A percentile compares a stretch with the other conserved stretches of the same genome.
These are phyloP conservation scores for Chaetura pelagica DNA, from an alignment of 2,113 vertebrate genomes.

Conservation along the genomic window DNA sequence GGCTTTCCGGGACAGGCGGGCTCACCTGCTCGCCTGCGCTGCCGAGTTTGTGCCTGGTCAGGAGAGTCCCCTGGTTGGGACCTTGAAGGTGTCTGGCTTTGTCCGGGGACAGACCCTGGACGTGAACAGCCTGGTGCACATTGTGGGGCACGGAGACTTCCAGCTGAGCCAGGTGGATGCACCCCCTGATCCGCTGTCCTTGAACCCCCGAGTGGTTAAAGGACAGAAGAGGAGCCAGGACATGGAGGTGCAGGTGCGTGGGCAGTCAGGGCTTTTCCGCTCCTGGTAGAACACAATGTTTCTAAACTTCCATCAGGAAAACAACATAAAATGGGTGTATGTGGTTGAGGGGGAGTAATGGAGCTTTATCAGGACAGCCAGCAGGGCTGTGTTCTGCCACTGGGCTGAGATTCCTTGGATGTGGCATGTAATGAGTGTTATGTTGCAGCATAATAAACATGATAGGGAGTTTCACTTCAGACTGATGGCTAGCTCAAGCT, in stretches of 20 bases:
- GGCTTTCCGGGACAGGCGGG: slow-evolving; percentile 85
- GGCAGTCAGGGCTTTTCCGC: background rate
- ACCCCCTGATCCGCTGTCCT: slow-evolving; percentile 84
- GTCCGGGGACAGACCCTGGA: slow-evolving; percentile 84
- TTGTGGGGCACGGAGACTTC: slow-evolving; percentile 93
- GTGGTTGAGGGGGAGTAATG: too few species aligned
- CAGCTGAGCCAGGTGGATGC: slow-evolving; percentile 93
- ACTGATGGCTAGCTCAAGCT: background rate
- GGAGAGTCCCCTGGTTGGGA: slow-evolving; percentile 80
- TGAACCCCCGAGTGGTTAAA: slow-evolving; percentile 75
- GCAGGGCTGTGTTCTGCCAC: background rate
- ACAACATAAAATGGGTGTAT: fast-evolving
- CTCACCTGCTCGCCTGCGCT: slow-evolving; percentile 85
- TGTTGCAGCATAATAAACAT: fast-evolving
- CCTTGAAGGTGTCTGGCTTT: slow-evolving; percentile 91
- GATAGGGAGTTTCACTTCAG: background rate
- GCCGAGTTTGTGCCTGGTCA: slow-evolving; percentile 80
- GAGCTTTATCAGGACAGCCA: background rate
- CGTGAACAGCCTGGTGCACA: slow-evolving; percentile 90
- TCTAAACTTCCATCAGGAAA: background rate
- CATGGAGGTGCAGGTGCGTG: slow-evolving; percentile 80
- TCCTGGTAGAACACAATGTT: fast-evolving
- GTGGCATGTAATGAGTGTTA: fast-evolving
- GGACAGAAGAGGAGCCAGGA: slow-evolving; percentile 72
- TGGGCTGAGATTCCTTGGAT: background rate